Conservation (phyloP, 2,888 invertebrate genomes). For the Watsonalla cultraria region DNA sequence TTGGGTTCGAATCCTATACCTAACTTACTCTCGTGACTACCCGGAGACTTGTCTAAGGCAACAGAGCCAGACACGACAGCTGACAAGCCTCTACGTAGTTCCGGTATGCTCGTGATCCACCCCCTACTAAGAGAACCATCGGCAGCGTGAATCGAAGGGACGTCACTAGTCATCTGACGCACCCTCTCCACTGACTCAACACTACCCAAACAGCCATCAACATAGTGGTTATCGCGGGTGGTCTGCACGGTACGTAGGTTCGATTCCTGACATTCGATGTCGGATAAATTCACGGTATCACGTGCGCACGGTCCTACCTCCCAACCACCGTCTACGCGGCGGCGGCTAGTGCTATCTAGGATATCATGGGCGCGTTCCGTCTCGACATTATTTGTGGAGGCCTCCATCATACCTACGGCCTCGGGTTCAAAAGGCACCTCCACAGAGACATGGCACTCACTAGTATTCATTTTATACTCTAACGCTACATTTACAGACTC, state of each 20-base stretch:
- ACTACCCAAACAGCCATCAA: conserved; percentile 29
- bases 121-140: conserved; percentile 13
- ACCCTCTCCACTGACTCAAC: conserved; percentile 17
- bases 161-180: neutral
- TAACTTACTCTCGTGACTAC: neutral
- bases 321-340: neutral
- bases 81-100: conserved; percentile 4
- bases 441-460: conserved; percentile 4
- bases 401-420: neutral
- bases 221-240: conserved; percentile 19
- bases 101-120: conserved; percentile 21
- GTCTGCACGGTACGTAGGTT: conserved; percentile 14
- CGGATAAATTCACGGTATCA: neutral
- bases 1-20: neutral
- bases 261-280: neutral
- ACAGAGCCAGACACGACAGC: neutral
- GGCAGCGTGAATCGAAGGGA: conserved; percentile 9
- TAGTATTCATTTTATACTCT: neutral
- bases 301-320: conserved; percentile 1
- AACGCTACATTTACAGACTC: neutral
- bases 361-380: neutral
- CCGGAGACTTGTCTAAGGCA: neutral
- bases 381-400: neutral
- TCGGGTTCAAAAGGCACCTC: conserved; percentile 6
- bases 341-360: neutral